These are phyloP conservation scores for Ataeniobius toweri DNA, from an alignment of 2,797 vertebrate species.

Conservation along the genomic window DNA sequence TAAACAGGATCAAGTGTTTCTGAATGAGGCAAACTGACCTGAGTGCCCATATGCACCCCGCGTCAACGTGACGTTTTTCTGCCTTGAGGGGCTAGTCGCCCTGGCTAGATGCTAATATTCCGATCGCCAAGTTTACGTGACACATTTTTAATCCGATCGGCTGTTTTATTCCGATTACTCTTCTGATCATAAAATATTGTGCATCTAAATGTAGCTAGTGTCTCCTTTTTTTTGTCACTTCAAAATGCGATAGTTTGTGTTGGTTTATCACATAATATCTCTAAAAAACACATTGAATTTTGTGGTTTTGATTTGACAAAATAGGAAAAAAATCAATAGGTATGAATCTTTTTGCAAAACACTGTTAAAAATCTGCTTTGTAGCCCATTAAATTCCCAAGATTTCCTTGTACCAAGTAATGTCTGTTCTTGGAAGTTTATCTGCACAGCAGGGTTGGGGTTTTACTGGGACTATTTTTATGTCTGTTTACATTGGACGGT, in stretches of 20 bases:
- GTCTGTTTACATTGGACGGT: slow-evolving; percentile 49
- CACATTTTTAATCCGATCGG: too few species aligned
- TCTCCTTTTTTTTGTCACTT: neutral
- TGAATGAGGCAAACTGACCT: too few species aligned
- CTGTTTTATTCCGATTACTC: too few species aligned
- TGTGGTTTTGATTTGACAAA: neutral
- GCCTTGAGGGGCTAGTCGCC: too few species aligned
- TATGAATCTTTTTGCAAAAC: neutral
- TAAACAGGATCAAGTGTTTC: too few species aligned
- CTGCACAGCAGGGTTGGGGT: slow-evolving; percentile 20
- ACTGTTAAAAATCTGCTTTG: neutral
- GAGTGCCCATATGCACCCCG: too few species aligned
- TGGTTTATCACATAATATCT: neutral
- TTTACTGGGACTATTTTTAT: slow-evolving; percentile 39
- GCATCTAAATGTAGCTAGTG: neutral
- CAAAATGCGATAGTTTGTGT: neutral
- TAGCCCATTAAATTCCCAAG: neutral
- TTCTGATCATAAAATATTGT: too few species aligned
- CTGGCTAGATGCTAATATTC: too few species aligned
- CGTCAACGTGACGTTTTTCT: too few species aligned
- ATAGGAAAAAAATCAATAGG: neutral
- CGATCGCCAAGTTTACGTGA: too few species aligned
- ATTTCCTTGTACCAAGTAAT: neutral
- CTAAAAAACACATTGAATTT: neutral
- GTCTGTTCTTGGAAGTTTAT: slow-evolving; percentile 18